Percentiles rank a stretch among this genome's conserved stretches.
phyloP scores from a whole-genome alignment of 2,797 vertebrate genomes.

The Pteropus rufus region DNA sequence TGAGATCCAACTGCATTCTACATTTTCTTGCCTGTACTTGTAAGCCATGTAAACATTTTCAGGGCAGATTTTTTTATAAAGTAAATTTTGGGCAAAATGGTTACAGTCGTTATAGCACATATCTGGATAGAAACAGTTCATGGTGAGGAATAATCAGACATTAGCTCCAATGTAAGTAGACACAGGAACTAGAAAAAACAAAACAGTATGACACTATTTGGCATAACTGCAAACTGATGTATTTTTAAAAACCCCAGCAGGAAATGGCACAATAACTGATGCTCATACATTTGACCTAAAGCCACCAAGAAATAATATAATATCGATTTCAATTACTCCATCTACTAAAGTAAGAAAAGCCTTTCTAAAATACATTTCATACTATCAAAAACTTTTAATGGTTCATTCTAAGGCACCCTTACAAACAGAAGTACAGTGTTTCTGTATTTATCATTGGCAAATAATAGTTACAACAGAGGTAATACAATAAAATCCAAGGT shows the following conservation, averaged over 20 bases:
- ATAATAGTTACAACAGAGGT: background rate
- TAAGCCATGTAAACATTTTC: background rate
- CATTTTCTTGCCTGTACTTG: background rate
- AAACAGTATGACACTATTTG: background rate
- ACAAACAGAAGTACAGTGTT: background rate
- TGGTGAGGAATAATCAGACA: background rate
- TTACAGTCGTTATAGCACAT: background rate
- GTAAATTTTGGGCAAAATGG: slow-evolving; percentile 5
- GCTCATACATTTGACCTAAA: background rate
- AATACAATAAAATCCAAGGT: slow-evolving; percentile 17
- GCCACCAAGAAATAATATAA: background rate
- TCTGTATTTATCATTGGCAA: background rate
- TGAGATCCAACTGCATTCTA: background rate
- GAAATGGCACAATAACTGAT: background rate
- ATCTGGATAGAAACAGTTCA: background rate
- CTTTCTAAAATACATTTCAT: slow-evolving; percentile 1
- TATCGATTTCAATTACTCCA: background rate
- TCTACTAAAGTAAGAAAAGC: slow-evolving; percentile 10
- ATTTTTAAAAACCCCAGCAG: background rate
- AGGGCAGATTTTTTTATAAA: slow-evolving; percentile 10
- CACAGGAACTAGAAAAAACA: background rate
- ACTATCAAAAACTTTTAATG: background rate
- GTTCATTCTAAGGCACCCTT: background rate
- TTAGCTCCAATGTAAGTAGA: background rate
- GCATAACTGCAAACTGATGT: background rate